Conservation (phyloP, 2,888 invertebrate species). For the Apomyelois bistriatella region DNA sequence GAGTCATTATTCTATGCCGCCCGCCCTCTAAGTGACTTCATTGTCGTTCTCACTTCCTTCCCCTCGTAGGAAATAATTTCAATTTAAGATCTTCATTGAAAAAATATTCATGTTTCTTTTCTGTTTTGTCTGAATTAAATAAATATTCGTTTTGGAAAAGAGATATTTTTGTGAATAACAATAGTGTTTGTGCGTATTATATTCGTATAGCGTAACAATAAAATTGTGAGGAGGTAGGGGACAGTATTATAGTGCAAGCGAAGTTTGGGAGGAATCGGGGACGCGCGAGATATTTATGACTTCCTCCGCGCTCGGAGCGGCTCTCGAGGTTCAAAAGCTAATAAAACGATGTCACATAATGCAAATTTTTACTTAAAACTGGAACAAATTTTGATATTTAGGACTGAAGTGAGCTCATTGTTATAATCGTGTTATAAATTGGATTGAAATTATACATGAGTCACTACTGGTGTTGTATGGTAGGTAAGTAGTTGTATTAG, state of each 20-base stretch:
- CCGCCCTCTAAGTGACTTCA: conserved; percentile 61
- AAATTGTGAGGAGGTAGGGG: conserved; percentile 19
- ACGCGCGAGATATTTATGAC: conserved; percentile 65
- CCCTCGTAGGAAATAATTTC: conserved; percentile 58
- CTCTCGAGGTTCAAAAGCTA: conserved; percentile 61
- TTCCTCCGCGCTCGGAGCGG: conserved; percentile 53
- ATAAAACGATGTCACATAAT: conserved; percentile 62
- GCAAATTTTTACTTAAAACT: conserved; percentile 46
- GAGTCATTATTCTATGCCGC: conserved; percentile 61
- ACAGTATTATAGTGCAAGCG: conserved; percentile 43
- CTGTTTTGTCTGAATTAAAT: conserved; percentile 21
- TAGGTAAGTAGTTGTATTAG: too few relatives aligned
- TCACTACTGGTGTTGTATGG: too few relatives aligned
- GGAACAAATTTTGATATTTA: conserved; percentile 27
- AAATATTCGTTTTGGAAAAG: conserved; percentile 3
- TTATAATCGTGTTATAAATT: too few relatives aligned
- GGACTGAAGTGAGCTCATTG: not conserved
- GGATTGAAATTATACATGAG: too few relatives aligned
- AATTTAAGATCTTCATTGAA: conserved; percentile 53
- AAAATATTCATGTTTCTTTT: conserved; percentile 47
- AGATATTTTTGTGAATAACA: conserved; percentile 1
- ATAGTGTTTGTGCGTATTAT: conserved; percentile 8
- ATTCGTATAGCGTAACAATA: conserved; percentile 16
- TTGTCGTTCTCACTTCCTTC: conserved; percentile 68
- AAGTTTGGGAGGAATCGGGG: conserved; percentile 59